A percentile compares a stretch with the other conserved stretches of the same genome.
Conservation (phyloP, 2,113 vertebrate genomes). For the Tragelaphus buxtoni region DNA sequence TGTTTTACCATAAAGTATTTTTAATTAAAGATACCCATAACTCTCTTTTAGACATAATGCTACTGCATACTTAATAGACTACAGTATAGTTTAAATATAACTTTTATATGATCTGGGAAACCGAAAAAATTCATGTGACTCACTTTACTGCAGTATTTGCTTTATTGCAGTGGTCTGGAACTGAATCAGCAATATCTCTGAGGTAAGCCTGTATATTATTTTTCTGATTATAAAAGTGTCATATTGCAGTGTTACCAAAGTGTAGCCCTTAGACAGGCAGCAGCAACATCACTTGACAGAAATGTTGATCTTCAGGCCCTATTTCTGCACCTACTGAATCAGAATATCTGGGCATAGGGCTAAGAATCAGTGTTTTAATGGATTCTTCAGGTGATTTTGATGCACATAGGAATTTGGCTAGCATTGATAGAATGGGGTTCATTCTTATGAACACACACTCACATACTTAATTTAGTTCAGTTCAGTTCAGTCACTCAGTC, state of each 20-base stretch:
- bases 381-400: neutral
- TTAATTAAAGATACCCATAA: neutral
- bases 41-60: neutral
- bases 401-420: neutral
- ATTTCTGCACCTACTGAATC: neutral
- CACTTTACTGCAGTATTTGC: neutral
- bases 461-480: neutral
- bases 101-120: neutral
- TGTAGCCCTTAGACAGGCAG: neutral
- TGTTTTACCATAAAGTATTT: neutral
- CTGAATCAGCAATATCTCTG: neutral
- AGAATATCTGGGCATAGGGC: neutral
- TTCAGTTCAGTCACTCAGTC: too few species aligned
- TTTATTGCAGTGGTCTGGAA: neutral
- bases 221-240: neutral
- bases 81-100: neutral
- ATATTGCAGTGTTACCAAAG: neutral
- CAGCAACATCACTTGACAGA: neutral
- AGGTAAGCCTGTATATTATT: neutral
- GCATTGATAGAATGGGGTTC: neutral
- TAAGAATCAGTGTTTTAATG: neutral
- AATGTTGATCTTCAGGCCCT: neutral
- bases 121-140: neutral
- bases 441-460: neutral
- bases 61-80: neutral